These are phyloP conservation scores for Nothoprocta perdicaria DNA, from an alignment of 2,113 vertebrate genomes.

Conservation along the genomic window DNA sequence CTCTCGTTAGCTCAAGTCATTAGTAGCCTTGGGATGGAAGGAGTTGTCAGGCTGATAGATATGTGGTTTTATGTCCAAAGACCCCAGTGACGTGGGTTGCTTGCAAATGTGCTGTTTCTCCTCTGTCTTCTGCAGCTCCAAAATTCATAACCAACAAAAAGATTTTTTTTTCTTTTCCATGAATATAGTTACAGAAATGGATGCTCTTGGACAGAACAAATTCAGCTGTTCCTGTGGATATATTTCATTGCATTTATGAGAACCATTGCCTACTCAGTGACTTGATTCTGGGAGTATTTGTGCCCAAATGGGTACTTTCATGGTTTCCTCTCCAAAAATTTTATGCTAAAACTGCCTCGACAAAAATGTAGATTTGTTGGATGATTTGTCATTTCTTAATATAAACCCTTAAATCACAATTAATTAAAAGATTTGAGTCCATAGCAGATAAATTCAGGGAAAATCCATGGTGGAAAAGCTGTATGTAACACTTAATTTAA, in stretches of 20 bases:
- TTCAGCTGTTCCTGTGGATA: neutral
- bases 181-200: neutral
- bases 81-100: neutral
- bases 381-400: neutral
- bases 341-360: neutral
- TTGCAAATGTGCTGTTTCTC: neutral
- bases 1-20: neutral
- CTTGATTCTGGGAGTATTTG: neutral
- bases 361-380: neutral
- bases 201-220: neutral
- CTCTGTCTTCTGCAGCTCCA: neutral
- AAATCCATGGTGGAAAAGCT: neutral
- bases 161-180: neutral
- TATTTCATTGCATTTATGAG: neutral
- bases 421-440: neutral
- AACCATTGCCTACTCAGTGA: neutral
- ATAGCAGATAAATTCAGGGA: neutral
- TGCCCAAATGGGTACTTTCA: neutral
- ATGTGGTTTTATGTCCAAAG: neutral
- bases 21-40: slow-evolving; percentile 16
- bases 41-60: slow-evolving; percentile 9
- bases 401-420: neutral
- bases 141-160: neutral
- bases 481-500: neutral
- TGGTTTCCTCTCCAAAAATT: neutral